phyloP scores from a whole-genome alignment of 2,113 vertebrate species.

The Tetrax tetrax region DNA sequence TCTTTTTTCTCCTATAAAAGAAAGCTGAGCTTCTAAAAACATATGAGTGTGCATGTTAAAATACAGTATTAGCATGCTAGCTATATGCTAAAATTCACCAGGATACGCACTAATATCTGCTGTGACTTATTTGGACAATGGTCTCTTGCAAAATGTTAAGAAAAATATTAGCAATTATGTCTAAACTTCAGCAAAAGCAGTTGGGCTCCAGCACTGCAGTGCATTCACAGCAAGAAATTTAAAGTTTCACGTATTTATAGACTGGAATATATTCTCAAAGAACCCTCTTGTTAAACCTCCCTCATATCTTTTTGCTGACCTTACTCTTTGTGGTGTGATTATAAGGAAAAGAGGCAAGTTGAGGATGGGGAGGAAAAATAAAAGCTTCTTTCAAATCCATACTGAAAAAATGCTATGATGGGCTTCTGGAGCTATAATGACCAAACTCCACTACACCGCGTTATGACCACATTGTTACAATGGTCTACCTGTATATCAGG shows the following conservation, averaged over 20 bases:
- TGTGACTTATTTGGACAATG: conserved; percentile 20
- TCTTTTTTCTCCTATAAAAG: neutral
- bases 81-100: conserved; percentile 31
- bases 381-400: neutral
- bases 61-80: neutral
- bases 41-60: neutral
- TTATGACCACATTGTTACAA: neutral
- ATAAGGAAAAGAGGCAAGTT: neutral
- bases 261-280: neutral
- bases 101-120: conserved; percentile 16
- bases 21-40: neutral
- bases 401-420: neutral
- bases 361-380: neutral
- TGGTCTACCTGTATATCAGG: neutral
- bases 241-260: neutral
- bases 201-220: neutral
- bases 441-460: neutral
- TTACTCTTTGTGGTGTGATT: neutral
- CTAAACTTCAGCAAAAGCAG: conserved; percentile 4
- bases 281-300: neutral
- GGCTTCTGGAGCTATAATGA: neutral
- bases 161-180: neutral
- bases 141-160: conserved; percentile 15
- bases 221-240: neutral
- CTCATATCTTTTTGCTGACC: conserved; percentile 5